Conservation (phyloP, 2,113 vertebrate genomes). For the Planiliza haematocheilus region DNA sequence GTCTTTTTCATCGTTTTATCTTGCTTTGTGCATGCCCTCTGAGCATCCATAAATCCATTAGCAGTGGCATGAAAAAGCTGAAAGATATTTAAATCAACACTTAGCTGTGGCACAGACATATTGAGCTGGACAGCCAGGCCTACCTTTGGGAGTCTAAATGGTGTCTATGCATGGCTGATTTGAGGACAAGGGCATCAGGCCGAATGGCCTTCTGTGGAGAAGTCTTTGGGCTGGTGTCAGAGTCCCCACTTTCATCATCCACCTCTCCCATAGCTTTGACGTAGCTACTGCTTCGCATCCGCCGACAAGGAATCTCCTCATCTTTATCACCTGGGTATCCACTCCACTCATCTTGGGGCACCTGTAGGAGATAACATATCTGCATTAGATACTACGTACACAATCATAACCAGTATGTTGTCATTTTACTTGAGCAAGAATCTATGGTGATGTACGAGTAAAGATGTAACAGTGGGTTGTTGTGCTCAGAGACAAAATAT, state of each 20-base stretch:
- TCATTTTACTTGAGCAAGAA: not conserved
- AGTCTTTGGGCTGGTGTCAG: slow-evolving; percentile 93
- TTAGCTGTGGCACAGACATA: not conserved
- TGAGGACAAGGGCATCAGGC: slow-evolving; percentile 90
- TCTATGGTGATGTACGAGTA: not conserved
- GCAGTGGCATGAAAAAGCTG: slow-evolving; percentile 8
- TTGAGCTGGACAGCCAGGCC: slow-evolving; percentile 45
- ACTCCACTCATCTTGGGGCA: slow-evolving; percentile 97
- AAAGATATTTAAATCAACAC: not conserved
- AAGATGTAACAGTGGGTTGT: not conserved
- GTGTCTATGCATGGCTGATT: slow-evolving; percentile 90
- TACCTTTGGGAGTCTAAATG: slow-evolving; percentile 94
- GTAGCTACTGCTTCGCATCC: slow-evolving; percentile 98
- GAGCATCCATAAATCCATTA: not conserved
- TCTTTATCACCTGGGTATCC: slow-evolving; percentile 92
- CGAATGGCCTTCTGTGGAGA: slow-evolving; percentile 90
- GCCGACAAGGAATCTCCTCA: slow-evolving; percentile 95
- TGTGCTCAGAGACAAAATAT: slow-evolving; percentile 13
- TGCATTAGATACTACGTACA: slow-evolving; percentile 3
- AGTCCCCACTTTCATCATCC: slow-evolving; percentile 95
- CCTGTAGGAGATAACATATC: slow-evolving; percentile 78
- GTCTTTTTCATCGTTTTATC: not conserved
- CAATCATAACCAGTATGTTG: not conserved
- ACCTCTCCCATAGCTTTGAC: slow-evolving; percentile 98
- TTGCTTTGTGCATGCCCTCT: slow-evolving; percentile 1